Percentiles rank a stretch among this genome's conserved stretches.
Evolutionary conservation across 1,140 invertebrate species (phyloP).

Genomic region (Globodera rostochiensis): DNA sequence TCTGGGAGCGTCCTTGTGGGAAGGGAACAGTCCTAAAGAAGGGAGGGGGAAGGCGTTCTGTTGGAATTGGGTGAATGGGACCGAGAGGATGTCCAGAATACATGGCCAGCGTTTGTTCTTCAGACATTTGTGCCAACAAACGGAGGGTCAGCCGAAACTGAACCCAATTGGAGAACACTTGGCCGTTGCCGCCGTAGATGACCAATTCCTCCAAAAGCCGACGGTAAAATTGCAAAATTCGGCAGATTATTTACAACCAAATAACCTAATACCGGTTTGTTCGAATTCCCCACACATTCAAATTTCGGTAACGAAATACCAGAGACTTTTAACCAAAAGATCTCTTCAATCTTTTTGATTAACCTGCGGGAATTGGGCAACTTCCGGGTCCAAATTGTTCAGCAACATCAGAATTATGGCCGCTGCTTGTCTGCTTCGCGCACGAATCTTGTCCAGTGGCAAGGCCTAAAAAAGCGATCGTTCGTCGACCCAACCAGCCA

Average conservation of each 20-base stretch:
- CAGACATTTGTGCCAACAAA: slow-evolving; percentile 72
- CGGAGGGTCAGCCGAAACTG: slow-evolving; percentile 74
- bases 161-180: slow-evolving; percentile 76
- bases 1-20: slow-evolving; percentile 68
- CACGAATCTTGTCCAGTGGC: slow-evolving; percentile 71
- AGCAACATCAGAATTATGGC: slow-evolving; percentile 69
- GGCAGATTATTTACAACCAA: no score
- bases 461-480: slow-evolving; percentile 69
- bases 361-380: slow-evolving; percentile 72
- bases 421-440: slow-evolving; percentile 69
- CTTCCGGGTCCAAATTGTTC: slow-evolving; percentile 60
- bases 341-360: slow-evolving; percentile 7
- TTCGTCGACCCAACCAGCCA: neutral
- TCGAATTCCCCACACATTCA: no score
- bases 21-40: slow-evolving; percentile 71
- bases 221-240: no score
- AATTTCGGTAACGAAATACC: no score
- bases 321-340: no score
- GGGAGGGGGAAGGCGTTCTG: neutral
- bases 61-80: slow-evolving; percentile 47
- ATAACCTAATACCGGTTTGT: no score
- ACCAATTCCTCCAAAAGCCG: slow-evolving; percentile 66
- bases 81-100: slow-evolving; percentile 75
- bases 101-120: slow-evolving; percentile 73
- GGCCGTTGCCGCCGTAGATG: slow-evolving; percentile 76